Evolutionary conservation across 2,797 vertebrate genomes (phyloP).

Genomic region (Sternotherus odoratus): DNA sequence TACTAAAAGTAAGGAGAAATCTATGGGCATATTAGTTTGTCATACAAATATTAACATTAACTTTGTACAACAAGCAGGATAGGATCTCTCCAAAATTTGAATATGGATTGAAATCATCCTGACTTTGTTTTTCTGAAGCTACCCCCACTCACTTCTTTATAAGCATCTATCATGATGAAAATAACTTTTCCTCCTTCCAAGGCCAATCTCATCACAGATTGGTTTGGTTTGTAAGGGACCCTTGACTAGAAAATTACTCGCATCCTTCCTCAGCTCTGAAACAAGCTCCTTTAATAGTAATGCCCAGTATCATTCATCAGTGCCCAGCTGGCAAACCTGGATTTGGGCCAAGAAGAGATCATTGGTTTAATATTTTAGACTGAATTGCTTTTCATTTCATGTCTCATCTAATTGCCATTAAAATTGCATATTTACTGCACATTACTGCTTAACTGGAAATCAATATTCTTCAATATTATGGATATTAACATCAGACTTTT

Average conservation of each 20-base stretch:
- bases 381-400: constrained; percentile 15
- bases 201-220: not conserved
- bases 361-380: not conserved
- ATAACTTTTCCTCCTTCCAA: not conserved
- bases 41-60: not conserved
- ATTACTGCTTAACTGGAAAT: not conserved
- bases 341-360: not conserved
- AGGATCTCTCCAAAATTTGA: not conserved
- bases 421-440: not conserved
- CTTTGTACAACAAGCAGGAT: not conserved
- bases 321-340: not conserved
- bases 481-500: not conserved
- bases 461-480: not conserved
- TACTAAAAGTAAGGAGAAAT: not conserved
- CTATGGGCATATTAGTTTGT: not conserved
- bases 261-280: rapidly evolving
- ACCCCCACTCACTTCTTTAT: not conserved
- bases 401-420: not conserved
- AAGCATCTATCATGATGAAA: not conserved
- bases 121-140: not conserved
- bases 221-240: not conserved
- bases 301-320: rapidly evolving
- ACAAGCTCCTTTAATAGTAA: not conserved
- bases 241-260: not conserved
- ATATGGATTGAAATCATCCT: not conserved